Evolutionary conservation across 2,113 vertebrate species (phyloP).

Genomic region (Sceloporus tristichus): DNA sequence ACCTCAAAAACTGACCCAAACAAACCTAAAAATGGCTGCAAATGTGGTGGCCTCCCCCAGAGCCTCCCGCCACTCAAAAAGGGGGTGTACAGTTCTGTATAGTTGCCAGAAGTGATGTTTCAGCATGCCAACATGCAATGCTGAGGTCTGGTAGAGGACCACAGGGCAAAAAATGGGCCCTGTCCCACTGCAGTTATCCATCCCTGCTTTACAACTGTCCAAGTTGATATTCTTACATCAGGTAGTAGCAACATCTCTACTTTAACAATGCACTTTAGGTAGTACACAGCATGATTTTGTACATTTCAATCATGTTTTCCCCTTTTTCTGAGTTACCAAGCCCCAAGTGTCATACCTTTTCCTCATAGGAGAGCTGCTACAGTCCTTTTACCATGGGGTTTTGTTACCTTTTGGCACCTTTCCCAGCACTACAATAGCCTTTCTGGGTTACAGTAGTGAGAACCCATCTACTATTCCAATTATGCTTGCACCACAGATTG

Average conservation of each 20-base stretch:
- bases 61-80: too few species aligned
- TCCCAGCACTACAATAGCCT: not conserved
- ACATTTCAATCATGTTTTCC: not conserved
- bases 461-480: not conserved
- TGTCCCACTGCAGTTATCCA: too few species aligned
- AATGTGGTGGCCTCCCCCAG: too few species aligned
- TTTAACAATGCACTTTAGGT: too few species aligned
- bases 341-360: not conserved
- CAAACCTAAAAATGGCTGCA: too few species aligned
- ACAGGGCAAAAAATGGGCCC: too few species aligned
- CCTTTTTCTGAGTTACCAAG: not conserved
- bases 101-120: too few species aligned
- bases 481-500: not conserved
- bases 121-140: too few species aligned
- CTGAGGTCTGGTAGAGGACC: too few species aligned
- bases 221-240: not conserved
- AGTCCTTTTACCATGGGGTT: not conserved
- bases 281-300: not conserved
- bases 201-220: not conserved
- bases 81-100: too few species aligned
- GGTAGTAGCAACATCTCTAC: not conserved
- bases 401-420: not conserved
- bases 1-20: too few species aligned
- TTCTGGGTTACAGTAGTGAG: not conserved
- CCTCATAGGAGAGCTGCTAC: too few species aligned